Base-by-base conservation (phyloP, 2,113 vertebrate genomes). In the Pterophyllum scalare region DNA sequence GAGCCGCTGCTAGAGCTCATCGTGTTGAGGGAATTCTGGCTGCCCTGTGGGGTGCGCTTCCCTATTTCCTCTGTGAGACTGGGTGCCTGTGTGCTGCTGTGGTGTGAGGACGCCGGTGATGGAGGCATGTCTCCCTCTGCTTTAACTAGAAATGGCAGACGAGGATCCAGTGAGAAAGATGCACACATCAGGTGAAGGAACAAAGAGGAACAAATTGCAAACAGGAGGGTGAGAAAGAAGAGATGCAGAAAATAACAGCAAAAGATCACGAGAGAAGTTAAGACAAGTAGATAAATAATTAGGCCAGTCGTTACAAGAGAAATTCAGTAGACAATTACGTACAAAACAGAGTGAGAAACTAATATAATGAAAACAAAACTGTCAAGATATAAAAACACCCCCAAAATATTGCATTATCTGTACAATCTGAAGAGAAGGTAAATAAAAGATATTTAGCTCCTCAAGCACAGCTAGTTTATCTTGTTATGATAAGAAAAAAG, bases 1-100 rank as follows among this genome's bases (percentile, higher is more conserved):
- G 97, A 98, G 78, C 98, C 98, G 1, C 98, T 99, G 94, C 98
- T 97, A 0, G 98, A 99, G 95, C 98, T 99, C 87, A 99, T 97
- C 0, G 98, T 99, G 92, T 98, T 99, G 56, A 99, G 96, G 2
- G 98, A 99, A 92, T 99, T 99, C 95, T 99, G 98, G 95, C 98
- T 99, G 92, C 98, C 98, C 94, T 99, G 98, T 0, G 97, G 98
- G 0, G 98, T 98, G 54, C 97, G 98, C 91, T 99, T 99, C 90
- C 94, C 94, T 0, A 93, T 95, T 33, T 98, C 98, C 91, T 99
- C 98, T 0, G 97, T 97, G 94, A 99, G 96, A 1, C 98, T 98
- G 19, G 97, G 97, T 0, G 97, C 98, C 94, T 99, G 98, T 84
- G 92, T 99, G 95, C 98, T 98, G 94, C 98, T 99, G 96, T 99